Base-by-base conservation (phyloP, 2,888 invertebrate genomes). In the Griposia aprilina region DNA sequence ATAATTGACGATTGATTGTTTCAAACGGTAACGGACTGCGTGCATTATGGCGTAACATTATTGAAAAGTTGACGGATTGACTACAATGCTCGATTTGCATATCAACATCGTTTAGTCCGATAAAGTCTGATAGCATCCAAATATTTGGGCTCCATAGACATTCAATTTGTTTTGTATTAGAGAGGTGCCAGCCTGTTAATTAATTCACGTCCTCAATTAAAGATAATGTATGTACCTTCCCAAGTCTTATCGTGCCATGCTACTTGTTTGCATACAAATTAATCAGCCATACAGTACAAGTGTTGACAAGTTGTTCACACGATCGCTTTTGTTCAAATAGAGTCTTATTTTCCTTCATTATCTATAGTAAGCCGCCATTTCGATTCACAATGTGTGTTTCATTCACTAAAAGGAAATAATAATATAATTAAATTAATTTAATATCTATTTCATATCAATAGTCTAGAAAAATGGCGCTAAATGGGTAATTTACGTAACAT, bases 1-100 rank as follows among this genome's bases (percentile, higher is more conserved):
- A 84, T 85, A 48, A 82, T 80, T 73, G 86, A 83, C 76, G 77
- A 88, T 83, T 86, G 83, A 87, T 88, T 85, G 81, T 85, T 86
- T 72, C 26, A 41, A 78, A 80, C 70, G 26, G 76, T 80, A 71
- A 87, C 78, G 78, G 66, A 68, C 70, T 76, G 68, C 36, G 45
- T 20, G 60, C 68, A 83, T 79, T 78, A 78, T 71, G 52, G 66
- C 30, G 60, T 74, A 81, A 74, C 76, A 55, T 50, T 60, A 48
- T 78, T 72, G 73, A 60, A 57, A 73, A 78, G 41, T 82, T 65
- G 30, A 30, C 62, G 11, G 62, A 66, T 79, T 67, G 82, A 83
- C 62, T 82, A 85, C 86, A 83, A 82, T 83, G 78, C 36, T 20
- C 30, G 65, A 85, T 82, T 85, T 77, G 70, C 86, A 85, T 83